Conservation (phyloP, 2,888 invertebrate genomes). For the Papilio protenor region DNA sequence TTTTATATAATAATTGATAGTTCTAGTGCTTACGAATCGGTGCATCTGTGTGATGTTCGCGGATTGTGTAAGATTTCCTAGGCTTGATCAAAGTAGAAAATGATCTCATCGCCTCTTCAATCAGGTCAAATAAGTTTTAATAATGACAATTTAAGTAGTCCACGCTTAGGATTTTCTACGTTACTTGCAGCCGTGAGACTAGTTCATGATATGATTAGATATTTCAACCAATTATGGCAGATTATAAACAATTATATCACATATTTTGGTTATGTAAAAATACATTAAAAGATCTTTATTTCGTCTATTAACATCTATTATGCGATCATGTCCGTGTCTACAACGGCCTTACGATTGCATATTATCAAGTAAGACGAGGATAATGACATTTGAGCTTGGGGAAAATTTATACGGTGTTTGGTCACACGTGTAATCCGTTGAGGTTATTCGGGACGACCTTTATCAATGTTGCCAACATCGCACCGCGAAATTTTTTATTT, state of each 20-base stretch:
- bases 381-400: slow-evolving; percentile 35
- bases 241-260: neutral
- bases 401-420: slow-evolving; percentile 53
- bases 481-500: slow-evolving; percentile 66
- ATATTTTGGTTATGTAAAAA: slow-evolving; percentile 38
- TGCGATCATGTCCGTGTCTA: slow-evolving; percentile 14
- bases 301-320: slow-evolving; percentile 9
- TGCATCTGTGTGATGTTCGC: neutral
- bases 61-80: neutral
- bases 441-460: slow-evolving; percentile 61
- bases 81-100: neutral
- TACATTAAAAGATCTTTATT: slow-evolving; percentile 35
- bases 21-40: neutral
- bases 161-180: neutral
- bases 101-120: neutral
- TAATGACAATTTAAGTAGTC: neutral
- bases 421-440: slow-evolving; percentile 48
- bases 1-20: neutral
- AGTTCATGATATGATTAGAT: neutral
- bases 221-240: neutral
- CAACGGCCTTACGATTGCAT: slow-evolving; percentile 36
- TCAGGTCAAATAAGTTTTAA: neutral
- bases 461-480: slow-evolving; percentile 60
- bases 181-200: neutral
- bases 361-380: slow-evolving; percentile 42